phyloP scores from a whole-genome alignment of 2,113 vertebrate species.

The Chinchilla lanigera region DNA sequence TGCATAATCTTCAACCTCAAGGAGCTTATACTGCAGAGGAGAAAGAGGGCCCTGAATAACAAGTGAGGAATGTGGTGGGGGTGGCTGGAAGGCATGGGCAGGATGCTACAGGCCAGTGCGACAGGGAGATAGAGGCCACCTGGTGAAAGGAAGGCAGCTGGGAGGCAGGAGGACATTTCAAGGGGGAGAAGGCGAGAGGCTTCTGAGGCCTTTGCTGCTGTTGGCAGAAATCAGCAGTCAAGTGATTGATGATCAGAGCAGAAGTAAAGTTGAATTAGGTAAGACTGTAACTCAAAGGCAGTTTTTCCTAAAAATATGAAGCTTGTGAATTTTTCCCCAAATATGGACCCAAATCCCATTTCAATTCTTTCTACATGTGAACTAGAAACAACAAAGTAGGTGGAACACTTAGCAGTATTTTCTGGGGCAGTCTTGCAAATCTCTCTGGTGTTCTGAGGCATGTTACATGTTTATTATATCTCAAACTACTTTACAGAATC shows the following conservation, averaged over 20 bases:
- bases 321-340: neutral
- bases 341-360: neutral
- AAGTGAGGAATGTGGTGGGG: neutral
- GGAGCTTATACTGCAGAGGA: neutral
- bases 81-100: too few species aligned
- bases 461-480: neutral
- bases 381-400: neutral
- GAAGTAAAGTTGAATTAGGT: neutral
- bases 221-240: neutral
- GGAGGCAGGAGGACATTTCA: neutral
- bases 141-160: neutral
- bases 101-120: too few species aligned
- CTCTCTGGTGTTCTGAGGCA: neutral
- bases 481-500: constrained; percentile 25
- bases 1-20: neutral
- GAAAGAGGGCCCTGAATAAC: neutral
- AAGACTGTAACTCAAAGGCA: neutral
- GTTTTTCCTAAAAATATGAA: neutral
- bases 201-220: neutral
- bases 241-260: neutral
- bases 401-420: neutral
- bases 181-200: neutral
- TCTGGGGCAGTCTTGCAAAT: neutral
- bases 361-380: neutral
- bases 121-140: neutral